Evolutionary conservation across 2,888 invertebrate species (phyloP), one percentile per base, ranked within the genome.

Genomic region (Calliphora vomitoria): DNA sequence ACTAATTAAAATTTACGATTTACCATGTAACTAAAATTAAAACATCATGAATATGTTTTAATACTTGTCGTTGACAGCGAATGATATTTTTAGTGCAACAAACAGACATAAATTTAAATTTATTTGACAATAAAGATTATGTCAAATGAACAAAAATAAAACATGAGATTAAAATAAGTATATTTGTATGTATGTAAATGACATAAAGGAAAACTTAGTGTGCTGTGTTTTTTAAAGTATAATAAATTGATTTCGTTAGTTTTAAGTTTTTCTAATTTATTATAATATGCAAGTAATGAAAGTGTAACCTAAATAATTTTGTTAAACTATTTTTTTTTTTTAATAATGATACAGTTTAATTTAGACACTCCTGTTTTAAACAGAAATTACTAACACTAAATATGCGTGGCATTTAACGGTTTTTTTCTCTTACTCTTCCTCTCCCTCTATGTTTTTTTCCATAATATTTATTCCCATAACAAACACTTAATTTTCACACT

Each of bases 1-100:
- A 41, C 6, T 74, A 74, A 82, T 74, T 74, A 74, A 82, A 74
- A 82, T 82, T 74, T 31, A 82, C 82, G 74, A 82, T 35, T 66
- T 6, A 44, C 11, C 4, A 44, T 4, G 44, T 13, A 53, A 41
- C 44, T 41, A n/a, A 69, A 58, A 79, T 79, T 79, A 58, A 69
- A 60, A 69, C 11, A 47, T 35, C 58, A 58, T 10, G 44, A 35
- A 68, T 55, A 44, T 25, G 5, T 25, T 44, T 53, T 78, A 78
- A 44, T 78, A 8, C 20, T 8, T 4, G 44, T n/a, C 31, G 41
- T 13, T 10, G 58, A 11, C 10, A n/a, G 15, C 8, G 55, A 3
- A 20, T 47, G 11, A 11, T 35, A 62, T 38, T 50, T 35, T 69
- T 6, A 18, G 3, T 15, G 8, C 15, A 31, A 18, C 13, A 13